Base-by-base conservation (phyloP, 2,113 vertebrate species). In the Sapajus apella region DNA sequence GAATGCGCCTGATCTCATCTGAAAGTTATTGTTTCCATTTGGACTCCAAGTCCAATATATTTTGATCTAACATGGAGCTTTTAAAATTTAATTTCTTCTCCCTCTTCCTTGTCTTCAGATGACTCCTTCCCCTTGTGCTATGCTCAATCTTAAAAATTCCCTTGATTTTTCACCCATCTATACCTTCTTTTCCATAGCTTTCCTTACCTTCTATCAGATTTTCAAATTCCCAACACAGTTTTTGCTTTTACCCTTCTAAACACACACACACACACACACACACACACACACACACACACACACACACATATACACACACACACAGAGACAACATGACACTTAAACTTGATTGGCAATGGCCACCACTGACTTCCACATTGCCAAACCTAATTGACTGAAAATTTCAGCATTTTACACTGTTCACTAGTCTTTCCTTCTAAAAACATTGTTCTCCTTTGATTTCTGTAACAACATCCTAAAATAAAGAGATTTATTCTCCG, bases 311-410 rank as follows among this genome's bases (percentile, higher is more conserved):
- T 1, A 61, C 23, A 58, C 58, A 23, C 30, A 68, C 64, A 10
- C 40, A 43, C 68, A 8, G 25, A 64, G 35, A 8, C 40, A 45
- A 43, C 52, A 73, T 32, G 43, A 80, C 43, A 73, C 76, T 83
- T 56, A 61, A 64, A 80, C 52, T 90, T 90, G 64, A 37, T 7
- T 64, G 17, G 58, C 61, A n/a, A 55, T 75, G 14, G 27, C 27
- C 75, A 77, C 75, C 43, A 47, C 43, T 77, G 75, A 47, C 43
- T 77, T 77, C 43, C 43, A 77, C 18, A 35, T 23, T 66, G 64
- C 32, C 73, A 90, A 90, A 81, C 90, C 52, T 25, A 90, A 96
- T 56, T 66, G 56, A 72, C 52, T 64, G 16, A 91, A 87, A 91
- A 66, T 47, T 87, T 21, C 80, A 87, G 23, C 66, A 81, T 64